Base-by-base conservation (phyloP, 2,113 vertebrate genomes). In the Cariama cristata region DNA sequence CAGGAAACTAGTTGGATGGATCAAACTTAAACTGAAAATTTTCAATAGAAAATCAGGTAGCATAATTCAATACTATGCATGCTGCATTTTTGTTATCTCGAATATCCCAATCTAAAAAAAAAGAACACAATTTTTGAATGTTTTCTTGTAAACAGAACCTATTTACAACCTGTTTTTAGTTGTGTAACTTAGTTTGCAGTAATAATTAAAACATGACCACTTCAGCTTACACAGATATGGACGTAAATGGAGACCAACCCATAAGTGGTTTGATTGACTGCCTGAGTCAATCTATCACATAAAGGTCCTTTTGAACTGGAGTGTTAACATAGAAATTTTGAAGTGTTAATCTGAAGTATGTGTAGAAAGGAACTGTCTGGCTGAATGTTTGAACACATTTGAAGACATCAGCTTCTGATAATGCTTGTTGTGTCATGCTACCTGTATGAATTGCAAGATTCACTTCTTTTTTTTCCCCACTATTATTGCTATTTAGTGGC, bases 81-180 rank as follows among this genome's bases (percentile, higher is more conserved):
- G 27, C 14, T 40, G 11, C 6, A 11, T 68, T 82, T 91, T 30
- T 67, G 1, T 72, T 73, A 35, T 42, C 33, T 72, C 1, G 2
- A 71, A 21, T 75, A 85, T 27, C 13, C 11, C 8, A 44, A 71
- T 8, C 45, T 30, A 59, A 24, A 49, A 73, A 27, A 38, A 44
- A 62, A 8, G 0, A 6, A 1, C 2, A 50, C 2, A 20, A 8
- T 12, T 59, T 79, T 24, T 19, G 1, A 77, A 38, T 42, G 15
- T 33, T 62, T 87, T 72, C 12, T 24, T 67, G 27, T 52, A 59
- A 80, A 79, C 11, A 60, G 2, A 63, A 58, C 4, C 2, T 32
- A 22, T 83, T 84, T 74, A 5, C 11, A 23, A 44, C 9, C 13
- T 33, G 14, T 77, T 73, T 18, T 50, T 19, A 27, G 2, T 33